Evolutionary conservation across 2,113 vertebrate species (phyloP), one percentile per base, ranked within the genome.

Genomic region (Romanogobio albipinnatus): DNA sequence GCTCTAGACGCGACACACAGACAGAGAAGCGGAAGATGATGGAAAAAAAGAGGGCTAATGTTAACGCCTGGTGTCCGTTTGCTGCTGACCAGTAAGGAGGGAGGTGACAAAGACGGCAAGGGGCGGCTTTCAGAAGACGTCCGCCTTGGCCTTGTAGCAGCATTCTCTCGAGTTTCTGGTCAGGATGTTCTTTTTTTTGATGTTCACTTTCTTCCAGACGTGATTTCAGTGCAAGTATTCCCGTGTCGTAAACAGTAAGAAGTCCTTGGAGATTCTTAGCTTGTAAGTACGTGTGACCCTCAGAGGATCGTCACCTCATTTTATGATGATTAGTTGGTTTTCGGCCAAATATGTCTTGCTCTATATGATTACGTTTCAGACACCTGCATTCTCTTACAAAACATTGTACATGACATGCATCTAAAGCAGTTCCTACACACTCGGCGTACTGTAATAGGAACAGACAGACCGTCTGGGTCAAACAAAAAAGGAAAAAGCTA

Each of bases 401-500:
- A 85, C 93, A 92, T 82, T 91, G 90, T 86, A 70, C 85, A 86
- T 93, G 93, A 93, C 86, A 94, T 95, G 95, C 96, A 91, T 94
- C 93, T 95, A 91, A 92, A 85, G 76, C 84, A 79, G 76, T 64
- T 66, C 76, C 84, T 83, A 82, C 39, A 68, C 85, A 76, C 83
- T 87, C 45, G 19, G 24, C 61, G 45, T 84, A 62, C 26, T 45
- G 81, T 82, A 66, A 75, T 70, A 45, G 70, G 82, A 86, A 90
- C 56, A 82, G 53, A 80, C 92, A 92, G 91, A 92, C 93, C 94
- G 94, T 93, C 95, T 94, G 91, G 88, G 88, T 89, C 93, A 93
- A 87, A 85, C 95, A 76, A 76, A 95, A 96, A 94, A 7, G 97
- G 96, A 97, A 97, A 96, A 98, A 97, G 96, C 96, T 97, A 95